Evolutionary conservation across 2,113 vertebrate genomes (phyloP), one percentile per base, ranked within the genome.

Genomic region (Nipponia nippon): DNA sequence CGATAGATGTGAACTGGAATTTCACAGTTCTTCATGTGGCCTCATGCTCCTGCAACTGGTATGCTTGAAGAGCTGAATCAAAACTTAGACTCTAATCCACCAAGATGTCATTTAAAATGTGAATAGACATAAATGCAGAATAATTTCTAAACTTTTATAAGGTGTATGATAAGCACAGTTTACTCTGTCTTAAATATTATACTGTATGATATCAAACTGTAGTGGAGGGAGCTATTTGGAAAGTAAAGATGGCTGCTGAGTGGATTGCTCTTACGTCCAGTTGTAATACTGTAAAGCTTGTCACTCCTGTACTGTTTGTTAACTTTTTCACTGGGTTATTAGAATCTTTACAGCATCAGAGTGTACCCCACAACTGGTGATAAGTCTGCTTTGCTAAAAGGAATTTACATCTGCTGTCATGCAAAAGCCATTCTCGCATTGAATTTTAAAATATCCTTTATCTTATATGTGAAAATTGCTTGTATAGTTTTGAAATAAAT

Each of bases 401-500:
- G 65, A 65, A 40, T 52, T 80, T 30, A 69, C 52, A 49, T 95
- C 21, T 62, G 4, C 22, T 87, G 46, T 66, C 30, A n/a, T 9
- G 42, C 32, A 78, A 75, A 81, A 84, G 29, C 42, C 20, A 78
- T 23, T 19, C 6, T 49, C 11, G 34, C 44, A 20, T 80, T 50
- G n/a, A 91, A 63, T 36, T 66, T 90, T 81, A 86, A 83, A 89
- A 63, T 77, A 71, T 90, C 3, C 16, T 90, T 53, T 92, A n/a
- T 47, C 11, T 52, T 44, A 36, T 9, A 53, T 42, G 6, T 75
- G 42, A 81, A 86, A 82, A 65, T 52, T 67, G 2, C 36, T 87
- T 86, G 22, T 62, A 46, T 53, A 69, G 30, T 73, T 91, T 62
- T 75, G n/a, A 97, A 96, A 87, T 88, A 89, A 92, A 58, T 83